These are phyloP conservation scores for Mongoloraphidia duomilia DNA, from an alignment of 2,888 invertebrate genomes.

Conservation along the genomic window DNA sequence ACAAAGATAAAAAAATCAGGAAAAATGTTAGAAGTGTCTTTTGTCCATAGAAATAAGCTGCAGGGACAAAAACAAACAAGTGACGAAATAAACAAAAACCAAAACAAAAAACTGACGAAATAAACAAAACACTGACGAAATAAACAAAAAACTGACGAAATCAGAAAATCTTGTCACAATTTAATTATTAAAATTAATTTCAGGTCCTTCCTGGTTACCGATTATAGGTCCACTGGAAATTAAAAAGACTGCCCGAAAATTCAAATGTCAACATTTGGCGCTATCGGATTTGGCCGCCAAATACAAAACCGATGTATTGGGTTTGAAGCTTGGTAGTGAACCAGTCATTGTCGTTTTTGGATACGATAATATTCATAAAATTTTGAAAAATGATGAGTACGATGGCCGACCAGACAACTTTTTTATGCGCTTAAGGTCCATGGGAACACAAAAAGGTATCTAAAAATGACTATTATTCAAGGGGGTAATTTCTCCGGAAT, in stretches of 20 bases:
- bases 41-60: too few relatives aligned
- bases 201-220: slow-evolving; percentile 34
- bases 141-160: too few relatives aligned
- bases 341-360: slow-evolving; percentile 39
- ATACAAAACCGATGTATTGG: slow-evolving; percentile 37
- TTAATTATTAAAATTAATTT: slow-evolving; percentile 9
- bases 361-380: slow-evolving; percentile 33
- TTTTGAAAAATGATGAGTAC: slow-evolving; percentile 42
- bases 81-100: too few relatives aligned
- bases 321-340: slow-evolving; percentile 39
- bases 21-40: too few relatives aligned
- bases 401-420: slow-evolving; percentile 51
- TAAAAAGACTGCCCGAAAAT: slow-evolving; percentile 22
- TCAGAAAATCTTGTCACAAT: background rate
- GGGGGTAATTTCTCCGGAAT: slow-evolving; percentile 19
- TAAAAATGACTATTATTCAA: background rate
- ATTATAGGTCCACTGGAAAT: slow-evolving; percentile 26
- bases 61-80: too few relatives aligned
- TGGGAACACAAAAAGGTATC: slow-evolving; percentile 43
- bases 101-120: too few relatives aligned
- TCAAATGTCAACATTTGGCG: slow-evolving; percentile 37
- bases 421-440: slow-evolving; percentile 43
- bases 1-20: too few relatives aligned
- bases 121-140: too few relatives aligned
- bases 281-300: slow-evolving; percentile 31